Base-by-base conservation (phyloP, 2,113 vertebrate species). In the Barbus barbus region DNA sequence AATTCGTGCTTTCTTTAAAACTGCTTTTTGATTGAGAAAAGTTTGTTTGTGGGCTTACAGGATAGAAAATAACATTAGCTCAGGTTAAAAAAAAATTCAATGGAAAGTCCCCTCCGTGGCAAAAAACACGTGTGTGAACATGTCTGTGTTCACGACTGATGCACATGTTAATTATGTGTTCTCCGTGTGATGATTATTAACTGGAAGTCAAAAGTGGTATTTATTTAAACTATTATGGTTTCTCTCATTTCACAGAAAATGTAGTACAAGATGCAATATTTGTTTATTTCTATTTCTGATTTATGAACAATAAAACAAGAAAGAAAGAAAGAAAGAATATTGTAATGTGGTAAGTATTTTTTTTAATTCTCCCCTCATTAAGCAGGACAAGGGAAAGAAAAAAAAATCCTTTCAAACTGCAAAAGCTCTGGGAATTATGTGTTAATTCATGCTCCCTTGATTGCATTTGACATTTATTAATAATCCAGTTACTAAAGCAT, bases 401-500 rank as follows among this genome's bases (percentile, higher is more conserved):
- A 9, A 4, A 1, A 71, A 41, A 69, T 69, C 65, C 65, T 38
- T 38, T 38, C 16, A 71, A 44, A 72, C 36, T 3, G 22, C 22
- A 13, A 33, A 41, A 38, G 36, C 20, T n/a, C 5, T 41, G 22
- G 22, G 36, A n/a, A 41, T 6, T 6, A 13, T 41, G 36, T 13
- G 1, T 72, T 41, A 44, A 72, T 41, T 72, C 69, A 44, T 7
- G 11, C 36, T 11, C 33, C 67, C 33, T 33, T 2, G 67, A 71
- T 41, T 71, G 3, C 12, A 72, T 7, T 44, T 72, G 38, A 72
- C 69, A 44, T 72, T 72, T 72, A 44, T 44, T n/a, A 41, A 26
- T 36, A 41, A 69, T 51, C 53, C 58, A 73, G 89, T 78, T 11
- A 69, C 65, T 69, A 36, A 63, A 69, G 18, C 65, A 36, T 36